These are phyloP conservation scores for Cecidostiba fungosa DNA, from an alignment of 2,888 invertebrate species.

Conservation along the genomic window DNA sequence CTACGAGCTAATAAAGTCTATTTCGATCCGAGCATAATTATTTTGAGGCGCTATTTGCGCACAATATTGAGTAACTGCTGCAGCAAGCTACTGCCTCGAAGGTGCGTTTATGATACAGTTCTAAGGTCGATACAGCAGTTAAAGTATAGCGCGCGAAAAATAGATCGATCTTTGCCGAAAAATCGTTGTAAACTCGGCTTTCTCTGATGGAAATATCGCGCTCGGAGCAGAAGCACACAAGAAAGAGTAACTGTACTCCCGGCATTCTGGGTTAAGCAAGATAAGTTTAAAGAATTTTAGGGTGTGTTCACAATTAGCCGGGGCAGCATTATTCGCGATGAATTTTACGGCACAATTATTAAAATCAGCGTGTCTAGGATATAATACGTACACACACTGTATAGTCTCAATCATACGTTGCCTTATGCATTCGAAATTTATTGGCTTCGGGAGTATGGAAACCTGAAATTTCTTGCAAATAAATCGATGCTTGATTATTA, in stretches of 20 bases:
- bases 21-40: conserved; percentile 51
- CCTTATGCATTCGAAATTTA: conserved; percentile 26
- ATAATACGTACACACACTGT: no score
- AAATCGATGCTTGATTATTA: not conserved
- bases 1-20: conserved; percentile 40
- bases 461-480: conserved; percentile 1
- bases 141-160: not conserved
- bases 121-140: not conserved
- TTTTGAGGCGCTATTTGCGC: conserved; percentile 40
- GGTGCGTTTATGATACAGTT: conserved; percentile 12
- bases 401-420: conserved; percentile 31
- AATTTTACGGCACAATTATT: conserved; percentile 47
- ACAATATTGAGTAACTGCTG: conserved; percentile 52
- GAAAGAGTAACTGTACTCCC: conserved; percentile 3
- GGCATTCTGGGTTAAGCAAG: conserved; percentile 13
- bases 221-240: not conserved
- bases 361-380: conserved; percentile 16
- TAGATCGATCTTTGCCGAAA: not conserved
- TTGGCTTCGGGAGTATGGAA: not conserved
- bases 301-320: conserved; percentile 50
- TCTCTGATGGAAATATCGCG: not conserved
- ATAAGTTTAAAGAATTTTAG: conserved; percentile 45
- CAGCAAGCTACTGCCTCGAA: not conserved
- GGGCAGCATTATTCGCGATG: conserved; percentile 35
- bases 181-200: not conserved